A percentile compares a stretch with the other conserved stretches of the same genome.
These are phyloP conservation scores for Coptodon rendalli DNA, from an alignment of 2,113 vertebrate species.

Conservation along the genomic window DNA sequence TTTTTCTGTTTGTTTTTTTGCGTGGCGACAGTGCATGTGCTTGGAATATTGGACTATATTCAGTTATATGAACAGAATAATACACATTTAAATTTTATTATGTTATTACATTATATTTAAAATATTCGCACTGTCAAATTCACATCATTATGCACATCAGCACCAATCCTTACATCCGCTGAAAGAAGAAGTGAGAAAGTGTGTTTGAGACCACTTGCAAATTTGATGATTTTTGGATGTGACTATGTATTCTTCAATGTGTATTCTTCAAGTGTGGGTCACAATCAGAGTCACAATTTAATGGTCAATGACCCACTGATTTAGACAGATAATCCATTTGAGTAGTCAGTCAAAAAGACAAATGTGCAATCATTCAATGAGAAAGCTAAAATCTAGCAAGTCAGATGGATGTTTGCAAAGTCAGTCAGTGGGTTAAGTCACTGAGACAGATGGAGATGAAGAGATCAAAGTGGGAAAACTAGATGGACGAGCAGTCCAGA, in stretches of 20 bases:
- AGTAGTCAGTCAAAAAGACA: not conserved
- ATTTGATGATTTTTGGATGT: not conserved
- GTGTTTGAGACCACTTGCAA: not conserved
- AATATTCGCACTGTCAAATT: not conserved
- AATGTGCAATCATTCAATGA: not conserved
- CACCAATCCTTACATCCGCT: not conserved
- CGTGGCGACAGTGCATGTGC: not conserved
- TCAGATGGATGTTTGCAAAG: not conserved
- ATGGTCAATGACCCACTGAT: not conserved
- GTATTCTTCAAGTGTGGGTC: not conserved
- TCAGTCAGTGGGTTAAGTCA: constrained; percentile 44
- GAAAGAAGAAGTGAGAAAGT: not conserved
- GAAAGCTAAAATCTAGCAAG: not conserved
- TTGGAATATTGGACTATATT: not conserved
- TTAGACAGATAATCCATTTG: not conserved
- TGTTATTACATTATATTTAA: not conserved
- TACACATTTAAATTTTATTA: not conserved
- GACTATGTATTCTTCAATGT: not conserved
- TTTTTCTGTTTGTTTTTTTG: not conserved
- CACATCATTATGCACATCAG: not conserved
- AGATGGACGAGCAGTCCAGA: constrained; percentile 39
- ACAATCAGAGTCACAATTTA: not conserved
- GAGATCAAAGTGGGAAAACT: constrained; percentile 37
- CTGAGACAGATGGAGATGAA: constrained; percentile 49
- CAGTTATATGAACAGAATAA: not conserved